Base-by-base conservation (phyloP, 2,888 invertebrate species). In the Tridacna crocea region DNA sequence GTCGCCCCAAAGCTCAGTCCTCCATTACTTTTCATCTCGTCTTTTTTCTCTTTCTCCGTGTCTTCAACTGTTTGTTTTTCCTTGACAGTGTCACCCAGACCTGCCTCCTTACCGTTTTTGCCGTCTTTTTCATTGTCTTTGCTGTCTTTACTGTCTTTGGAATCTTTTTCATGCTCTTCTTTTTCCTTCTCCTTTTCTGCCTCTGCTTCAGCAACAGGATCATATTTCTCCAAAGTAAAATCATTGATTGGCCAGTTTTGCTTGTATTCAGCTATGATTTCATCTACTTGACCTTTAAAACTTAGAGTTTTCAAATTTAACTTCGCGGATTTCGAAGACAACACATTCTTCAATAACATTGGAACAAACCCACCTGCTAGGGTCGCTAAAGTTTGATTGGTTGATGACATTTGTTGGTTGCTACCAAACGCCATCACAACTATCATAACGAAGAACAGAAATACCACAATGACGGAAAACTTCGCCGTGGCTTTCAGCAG, bases 401-500 rank as follows among this genome's bases (percentile, higher is more conserved):
- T 92, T 19, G 93, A 91, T 1, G 93, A 93, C 80, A 94, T 91
- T 63, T 91, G 88, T 77, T 92, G 88, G 1, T 92, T 90, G 72
- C 92, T 92, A 27, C 92, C 93, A 84, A 93, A 93, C 4, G 93
- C 92, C 91, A 92, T 91, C 55, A 94, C 92, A 22, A 93, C 92
- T 55, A 93, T 88, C 89, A 93, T 90, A 0, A 94, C 92, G 83
- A 94, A 92, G 72, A 91, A 89, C 0, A 94, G 86, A 82, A 93
- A 94, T 6, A 93, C 80, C 0, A 93, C 91, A 80, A 94, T 93
- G 46, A 92, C 91, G 60, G 92, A 85, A 80, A 94, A 92, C 82
- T 93, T 92, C 22, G 90, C 91, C 10, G 92, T 92, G 17, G 93
- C 93, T 26, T 88, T 84, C 15, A 93, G 81, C 1, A 93, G 88